Base-by-base conservation (phyloP, 1,140 invertebrate genomes). In the Hermatobates lingyangjiaoensis region DNA sequence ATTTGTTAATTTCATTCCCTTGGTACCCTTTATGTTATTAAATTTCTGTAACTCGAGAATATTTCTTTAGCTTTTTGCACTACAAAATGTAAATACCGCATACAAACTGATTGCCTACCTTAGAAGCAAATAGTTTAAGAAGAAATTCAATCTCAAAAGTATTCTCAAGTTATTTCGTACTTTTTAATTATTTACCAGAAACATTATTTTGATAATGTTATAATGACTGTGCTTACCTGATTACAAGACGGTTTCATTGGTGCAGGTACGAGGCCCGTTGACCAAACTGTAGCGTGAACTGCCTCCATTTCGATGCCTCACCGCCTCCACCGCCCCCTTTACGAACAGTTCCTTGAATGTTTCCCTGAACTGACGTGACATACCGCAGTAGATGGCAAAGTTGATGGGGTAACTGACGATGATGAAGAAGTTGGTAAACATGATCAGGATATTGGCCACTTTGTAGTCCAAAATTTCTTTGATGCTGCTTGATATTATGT, bases 301-400 rank as follows among this genome's bases (percentile, higher is more conserved):
- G 68, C 69, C 12, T 69, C 69, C 56, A 10, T 55, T 53, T 38
- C 58, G 56, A 42, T 51, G 57, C 38, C 54, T 46, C 12, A 48
- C 55, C 38, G 48, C 59, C 28, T 58, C 57, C 1, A 62, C 58
- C 12, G 57, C 58, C 2, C 75, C 74, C 1, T 75, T 67, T 4
- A 85, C 72, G 59, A 94, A 93, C 2, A 94, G 70, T 59, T 87
- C 80, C 59, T 87, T 88, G 67, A 94, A 95, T 0, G 90, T 94
- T 64, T 92, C 87, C 27, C 90, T 70, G 63, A 95, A 95, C 62
- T 92, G 87, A 23, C 87, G 71, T 45, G 83, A 88, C 90, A 94
- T 94, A 3, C 87, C 87, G 63, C 89, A 94, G 63, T 95, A 95
- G 54, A 95, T 93, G 49, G 87, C 88, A 61, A 95, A 95, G 66